A percentile compares a stretch with the other conserved stretches of the same genome.
phyloP scores from a whole-genome alignment of 2,888 invertebrate genomes.

The Helleia helle region DNA sequence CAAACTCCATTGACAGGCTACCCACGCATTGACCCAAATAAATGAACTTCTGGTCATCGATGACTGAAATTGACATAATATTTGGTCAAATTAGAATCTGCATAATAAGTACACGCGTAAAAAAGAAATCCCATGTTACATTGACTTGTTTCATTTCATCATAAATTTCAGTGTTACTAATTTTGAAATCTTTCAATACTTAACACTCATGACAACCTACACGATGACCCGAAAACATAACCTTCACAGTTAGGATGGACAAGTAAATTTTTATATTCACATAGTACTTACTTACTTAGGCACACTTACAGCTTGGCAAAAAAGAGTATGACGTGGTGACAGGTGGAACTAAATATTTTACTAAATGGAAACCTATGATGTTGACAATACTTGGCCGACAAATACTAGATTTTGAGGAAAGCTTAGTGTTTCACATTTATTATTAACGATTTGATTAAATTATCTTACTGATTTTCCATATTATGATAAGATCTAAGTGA shows the following conservation, averaged over 20 bases:
- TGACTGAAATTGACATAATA: neutral
- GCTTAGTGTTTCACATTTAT: no score
- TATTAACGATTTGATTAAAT: no score
- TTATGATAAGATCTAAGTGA: no score
- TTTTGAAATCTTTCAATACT: neutral
- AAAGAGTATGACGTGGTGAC: no score
- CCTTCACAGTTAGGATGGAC: neutral
- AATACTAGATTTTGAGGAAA: no score
- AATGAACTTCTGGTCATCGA: neutral
- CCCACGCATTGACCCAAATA: slow-evolving; percentile 1
- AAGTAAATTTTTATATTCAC: neutral
- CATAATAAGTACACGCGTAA: neutral
- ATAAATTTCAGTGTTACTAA: neutral
- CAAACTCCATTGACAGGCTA: neutral
- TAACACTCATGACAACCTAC: neutral
- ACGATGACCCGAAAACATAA: neutral
- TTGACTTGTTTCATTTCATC: neutral
- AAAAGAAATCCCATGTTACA: neutral
- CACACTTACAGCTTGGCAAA: no score
- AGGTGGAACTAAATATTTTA: no score
- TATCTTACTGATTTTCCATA: no score
- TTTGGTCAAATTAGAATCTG: slow-evolving; percentile 1
- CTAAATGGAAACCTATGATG: no score
- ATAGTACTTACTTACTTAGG: no score
- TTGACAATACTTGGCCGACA: no score